Conservation (phyloP, 2,888 invertebrate genomes). For the Drosophila kuntzei region DNA sequence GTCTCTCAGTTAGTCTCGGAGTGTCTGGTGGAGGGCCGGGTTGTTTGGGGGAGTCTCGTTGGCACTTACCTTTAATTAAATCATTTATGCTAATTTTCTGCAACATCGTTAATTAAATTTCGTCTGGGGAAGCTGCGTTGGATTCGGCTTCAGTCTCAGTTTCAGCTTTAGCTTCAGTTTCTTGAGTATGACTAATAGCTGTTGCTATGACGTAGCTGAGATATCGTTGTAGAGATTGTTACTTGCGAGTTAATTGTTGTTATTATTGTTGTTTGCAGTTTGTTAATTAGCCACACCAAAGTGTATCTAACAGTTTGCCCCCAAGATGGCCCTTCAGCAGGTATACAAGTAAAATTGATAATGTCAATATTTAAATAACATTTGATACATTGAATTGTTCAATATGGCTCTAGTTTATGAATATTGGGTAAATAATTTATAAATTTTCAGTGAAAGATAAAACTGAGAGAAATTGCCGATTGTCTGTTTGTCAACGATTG, state of each 20-base stretch:
- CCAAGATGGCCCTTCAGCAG: not conserved
- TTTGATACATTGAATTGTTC: not conserved
- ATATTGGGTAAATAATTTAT: slow-evolving; percentile 2
- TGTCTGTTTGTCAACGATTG: slow-evolving; percentile 9
- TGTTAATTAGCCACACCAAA: slow-evolving; percentile 55
- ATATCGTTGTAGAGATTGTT: slow-evolving; percentile 18
- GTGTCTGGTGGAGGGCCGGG: not conserved
- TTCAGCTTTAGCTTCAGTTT: slow-evolving; percentile 4
- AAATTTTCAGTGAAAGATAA: slow-evolving; percentile 3
- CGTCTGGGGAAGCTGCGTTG: slow-evolving; percentile 12
- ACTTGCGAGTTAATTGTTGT: slow-evolving; percentile 45
- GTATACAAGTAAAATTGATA: slow-evolving; percentile 13
- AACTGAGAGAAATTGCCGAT: not conserved
- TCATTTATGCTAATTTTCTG: slow-evolving; percentile 79
- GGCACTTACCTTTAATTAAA: slow-evolving; percentile 75
- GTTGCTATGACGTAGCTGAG: slow-evolving; percentile 7
- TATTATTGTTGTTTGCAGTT: slow-evolving; percentile 40
- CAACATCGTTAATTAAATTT: slow-evolving; percentile 73
- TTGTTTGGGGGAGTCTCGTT: slow-evolving; percentile 20
- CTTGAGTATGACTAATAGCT: slow-evolving; percentile 44
- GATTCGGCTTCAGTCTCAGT: slow-evolving; percentile 8
- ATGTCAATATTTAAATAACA: slow-evolving; percentile 32
- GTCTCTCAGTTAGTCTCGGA: not conserved
- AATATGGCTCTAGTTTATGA: not conserved
- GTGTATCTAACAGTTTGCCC: not conserved